Percentiles rank a stretch among this genome's conserved stretches.
These are phyloP conservation scores for Amblyopsis rosae DNA, from an alignment of 2,113 vertebrate species.

Conservation along the genomic window DNA sequence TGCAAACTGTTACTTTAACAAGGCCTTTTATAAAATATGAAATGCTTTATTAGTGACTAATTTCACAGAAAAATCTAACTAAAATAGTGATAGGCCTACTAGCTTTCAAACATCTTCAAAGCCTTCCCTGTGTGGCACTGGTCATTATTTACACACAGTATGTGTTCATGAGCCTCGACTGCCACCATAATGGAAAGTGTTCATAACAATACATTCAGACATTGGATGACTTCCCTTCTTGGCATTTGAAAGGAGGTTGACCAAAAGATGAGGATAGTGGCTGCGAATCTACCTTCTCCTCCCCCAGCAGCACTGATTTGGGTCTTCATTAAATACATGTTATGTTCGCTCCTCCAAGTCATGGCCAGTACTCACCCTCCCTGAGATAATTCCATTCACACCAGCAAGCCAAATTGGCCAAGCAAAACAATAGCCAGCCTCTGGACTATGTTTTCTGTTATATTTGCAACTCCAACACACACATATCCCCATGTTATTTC, in stretches of 20 bases:
- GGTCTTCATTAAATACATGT: conserved; percentile 29
- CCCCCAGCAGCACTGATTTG: conserved; percentile 14
- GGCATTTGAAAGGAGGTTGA: conserved; percentile 54
- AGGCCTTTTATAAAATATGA: too few species aligned
- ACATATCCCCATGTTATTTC: conserved; percentile 15
- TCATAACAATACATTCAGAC: conserved; percentile 60
- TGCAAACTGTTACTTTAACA: too few species aligned
- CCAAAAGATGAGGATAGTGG: conserved; percentile 56
- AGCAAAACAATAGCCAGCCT: conserved; percentile 55
- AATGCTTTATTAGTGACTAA: too few species aligned
- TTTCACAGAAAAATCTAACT: too few species aligned
- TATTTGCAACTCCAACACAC: conserved; percentile 46
- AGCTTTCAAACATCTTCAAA: too few species aligned
- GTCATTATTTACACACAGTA: not conserved
- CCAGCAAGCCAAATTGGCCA: conserved; percentile 30
- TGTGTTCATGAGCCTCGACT: conserved; percentile 51
- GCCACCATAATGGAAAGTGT: conserved; percentile 40
- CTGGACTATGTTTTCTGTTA: conserved; percentile 28
- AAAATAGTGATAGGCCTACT: too few species aligned
- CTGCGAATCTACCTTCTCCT: conserved; percentile 28
- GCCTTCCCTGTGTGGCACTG: too few species aligned
- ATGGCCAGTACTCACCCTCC: conserved; percentile 59
- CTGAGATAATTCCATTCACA: conserved; percentile 68
- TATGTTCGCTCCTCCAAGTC: conserved; percentile 41
- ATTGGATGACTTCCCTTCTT: conserved; percentile 35